A percentile compares a stretch with the other conserved stretches of the same genome.
phyloP scores from a whole-genome alignment of 2,797 vertebrate genomes.

The Cyprinella venusta region DNA sequence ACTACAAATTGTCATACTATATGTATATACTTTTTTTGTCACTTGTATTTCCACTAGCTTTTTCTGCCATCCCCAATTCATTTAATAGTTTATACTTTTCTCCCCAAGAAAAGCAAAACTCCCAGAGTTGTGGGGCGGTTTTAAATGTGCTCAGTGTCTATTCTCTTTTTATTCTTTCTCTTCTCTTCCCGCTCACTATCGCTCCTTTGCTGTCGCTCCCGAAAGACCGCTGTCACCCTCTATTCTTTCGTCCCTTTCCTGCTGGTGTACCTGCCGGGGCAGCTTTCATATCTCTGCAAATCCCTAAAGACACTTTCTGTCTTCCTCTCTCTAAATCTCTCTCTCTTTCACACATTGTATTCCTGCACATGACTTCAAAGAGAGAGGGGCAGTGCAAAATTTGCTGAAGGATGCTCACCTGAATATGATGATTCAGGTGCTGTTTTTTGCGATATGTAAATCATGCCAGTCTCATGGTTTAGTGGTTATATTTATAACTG shows the following conservation, averaged over 20 bases:
- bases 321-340: slow-evolving; percentile 6
- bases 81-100: not conserved
- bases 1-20: not conserved
- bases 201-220: not conserved
- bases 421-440: not conserved
- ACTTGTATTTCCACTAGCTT: not conserved
- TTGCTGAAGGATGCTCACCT: slow-evolving; percentile 3
- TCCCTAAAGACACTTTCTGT: slow-evolving; percentile 36
- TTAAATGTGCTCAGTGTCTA: slow-evolving; percentile 9
- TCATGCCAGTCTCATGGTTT: not conserved
- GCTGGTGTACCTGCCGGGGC: slow-evolving; percentile 21
- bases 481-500: not conserved
- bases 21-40: not conserved
- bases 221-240: slow-evolving; percentile 34
- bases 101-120: slow-evolving; percentile 7
- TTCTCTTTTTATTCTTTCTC: slow-evolving; percentile 10
- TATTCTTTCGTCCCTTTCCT: slow-evolving; percentile 10
- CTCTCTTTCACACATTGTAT: not conserved
- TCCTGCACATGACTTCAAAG: slow-evolving; percentile 17
- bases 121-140: not conserved
- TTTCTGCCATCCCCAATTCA: not conserved
- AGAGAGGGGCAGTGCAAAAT: not conserved
- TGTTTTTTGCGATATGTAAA: not conserved
- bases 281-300: slow-evolving; percentile 36
- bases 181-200: slow-evolving; percentile 13